phyloP scores from a whole-genome alignment of 2,797 vertebrate genomes.

The Sardinella longiceps region DNA sequence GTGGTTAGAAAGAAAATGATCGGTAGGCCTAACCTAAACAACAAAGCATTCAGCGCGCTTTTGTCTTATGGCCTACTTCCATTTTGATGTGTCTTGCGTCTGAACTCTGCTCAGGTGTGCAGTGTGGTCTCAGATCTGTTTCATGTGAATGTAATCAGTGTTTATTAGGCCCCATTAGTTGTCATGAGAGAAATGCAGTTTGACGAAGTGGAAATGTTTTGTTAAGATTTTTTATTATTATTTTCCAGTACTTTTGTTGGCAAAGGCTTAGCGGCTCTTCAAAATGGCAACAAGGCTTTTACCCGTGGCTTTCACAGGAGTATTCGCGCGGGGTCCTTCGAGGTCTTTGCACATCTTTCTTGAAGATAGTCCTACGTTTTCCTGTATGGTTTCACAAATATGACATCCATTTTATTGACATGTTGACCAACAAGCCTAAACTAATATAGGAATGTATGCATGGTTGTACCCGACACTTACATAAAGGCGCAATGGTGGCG shows the following conservation, averaged over 20 bases:
- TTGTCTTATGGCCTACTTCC: too few species aligned
- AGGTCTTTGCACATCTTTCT: not conserved
- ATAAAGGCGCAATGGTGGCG: not conserved
- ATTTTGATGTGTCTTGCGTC: too few species aligned
- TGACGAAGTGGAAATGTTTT: not conserved
- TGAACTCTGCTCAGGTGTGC: too few species aligned
- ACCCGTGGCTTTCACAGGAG: not conserved
- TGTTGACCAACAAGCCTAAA: too few species aligned
- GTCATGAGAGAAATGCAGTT: not conserved
- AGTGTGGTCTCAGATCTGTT: too few species aligned
- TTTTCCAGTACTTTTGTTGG: not conserved
- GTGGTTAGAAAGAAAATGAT: too few species aligned
- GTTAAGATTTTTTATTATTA: not conserved
- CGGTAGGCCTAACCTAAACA: too few species aligned
- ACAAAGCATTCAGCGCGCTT: too few species aligned
- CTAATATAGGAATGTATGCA: too few species aligned
- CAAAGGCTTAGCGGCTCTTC: not conserved
- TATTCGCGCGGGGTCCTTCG: conserved; percentile 5
- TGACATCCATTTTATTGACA: not conserved
- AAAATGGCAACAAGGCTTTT: conserved; percentile 12
- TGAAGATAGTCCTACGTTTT: not conserved
- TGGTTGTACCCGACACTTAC: not conserved
- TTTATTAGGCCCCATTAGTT: not conserved
- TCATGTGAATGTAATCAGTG: too few species aligned
- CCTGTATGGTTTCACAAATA: not conserved